A percentile compares a stretch with the other conserved stretches of the same genome.
These are phyloP conservation scores for Tyria jacobaeae DNA, from an alignment of 2,888 invertebrate species.

Conservation along the genomic window DNA sequence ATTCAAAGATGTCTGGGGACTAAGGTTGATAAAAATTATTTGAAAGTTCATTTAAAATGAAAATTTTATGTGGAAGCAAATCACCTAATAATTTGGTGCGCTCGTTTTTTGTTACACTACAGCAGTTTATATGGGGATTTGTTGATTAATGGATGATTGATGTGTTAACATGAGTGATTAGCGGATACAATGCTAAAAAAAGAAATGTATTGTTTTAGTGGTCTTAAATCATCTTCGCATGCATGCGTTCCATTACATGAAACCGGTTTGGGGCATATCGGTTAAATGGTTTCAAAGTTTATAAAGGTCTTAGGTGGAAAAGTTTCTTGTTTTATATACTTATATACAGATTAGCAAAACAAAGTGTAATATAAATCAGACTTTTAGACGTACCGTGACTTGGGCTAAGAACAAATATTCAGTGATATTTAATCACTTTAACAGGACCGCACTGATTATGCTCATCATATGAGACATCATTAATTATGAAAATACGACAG, in stretches of 20 bases:
- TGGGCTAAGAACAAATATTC: neutral
- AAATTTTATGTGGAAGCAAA: conserved; percentile 16
- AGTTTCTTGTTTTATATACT: too few species aligned
- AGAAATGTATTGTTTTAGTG: too few species aligned
- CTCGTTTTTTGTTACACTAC: neutral
- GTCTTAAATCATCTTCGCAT: too few species aligned
- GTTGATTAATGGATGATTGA: neutral
- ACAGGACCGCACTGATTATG: neutral
- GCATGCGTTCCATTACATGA: too few species aligned
- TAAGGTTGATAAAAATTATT: conserved; percentile 29
- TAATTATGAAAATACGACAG: too few species aligned
- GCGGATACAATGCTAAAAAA: too few species aligned
- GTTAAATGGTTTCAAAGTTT: too few species aligned
- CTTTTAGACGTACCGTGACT: neutral
- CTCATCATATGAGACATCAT: too few species aligned
- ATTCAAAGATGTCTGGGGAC: conserved; percentile 28
- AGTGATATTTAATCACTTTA: neutral
- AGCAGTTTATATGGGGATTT: neutral
- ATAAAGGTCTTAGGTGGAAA: too few species aligned
- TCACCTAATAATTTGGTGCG: neutral
- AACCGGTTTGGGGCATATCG: too few species aligned
- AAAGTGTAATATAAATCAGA: too few species aligned
- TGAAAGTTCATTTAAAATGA: conserved; percentile 25
- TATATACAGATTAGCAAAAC: too few species aligned
- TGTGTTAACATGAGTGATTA: neutral